phyloP scores from a whole-genome alignment of 1,140 invertebrate species.

The Notospermus geniculatus region DNA sequence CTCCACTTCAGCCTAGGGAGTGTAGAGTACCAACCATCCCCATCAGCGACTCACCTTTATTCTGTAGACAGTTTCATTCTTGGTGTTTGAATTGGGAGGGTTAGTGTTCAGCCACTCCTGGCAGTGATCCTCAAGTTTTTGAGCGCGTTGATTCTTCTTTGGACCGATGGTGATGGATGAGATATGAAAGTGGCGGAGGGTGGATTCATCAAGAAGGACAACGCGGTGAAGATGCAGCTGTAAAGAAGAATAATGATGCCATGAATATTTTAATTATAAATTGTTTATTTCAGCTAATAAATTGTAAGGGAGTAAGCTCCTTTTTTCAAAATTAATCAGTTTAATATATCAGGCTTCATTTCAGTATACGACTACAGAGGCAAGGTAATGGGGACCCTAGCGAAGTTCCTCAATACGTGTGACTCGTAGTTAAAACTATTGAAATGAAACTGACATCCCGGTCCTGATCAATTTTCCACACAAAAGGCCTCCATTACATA shows the following conservation, averaged over 20 bases:
- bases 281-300: no score
- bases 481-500: no score
- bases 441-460: no score
- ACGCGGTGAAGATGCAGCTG: constrained; percentile 60
- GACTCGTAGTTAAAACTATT: no score
- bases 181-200: constrained; percentile 71
- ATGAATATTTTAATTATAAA: not conserved
- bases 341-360: not conserved
- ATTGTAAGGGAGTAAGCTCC: not conserved
- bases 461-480: no score
- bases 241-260: not conserved
- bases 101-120: constrained; percentile 55
- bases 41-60: constrained; percentile 57
- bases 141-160: constrained; percentile 52
- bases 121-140: constrained; percentile 50
- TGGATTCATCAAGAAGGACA: constrained; percentile 69
- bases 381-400: no score
- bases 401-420: no score
- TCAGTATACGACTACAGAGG: not conserved
- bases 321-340: no score
- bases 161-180: constrained; percentile 56
- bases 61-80: constrained; percentile 58
- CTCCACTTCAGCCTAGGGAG: not conserved
- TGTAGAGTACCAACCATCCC: no score
- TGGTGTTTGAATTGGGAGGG: constrained; percentile 37